Evolutionary conservation across 2,797 vertebrate genomes (phyloP).

Genomic region (Ataeniobius toweri): DNA sequence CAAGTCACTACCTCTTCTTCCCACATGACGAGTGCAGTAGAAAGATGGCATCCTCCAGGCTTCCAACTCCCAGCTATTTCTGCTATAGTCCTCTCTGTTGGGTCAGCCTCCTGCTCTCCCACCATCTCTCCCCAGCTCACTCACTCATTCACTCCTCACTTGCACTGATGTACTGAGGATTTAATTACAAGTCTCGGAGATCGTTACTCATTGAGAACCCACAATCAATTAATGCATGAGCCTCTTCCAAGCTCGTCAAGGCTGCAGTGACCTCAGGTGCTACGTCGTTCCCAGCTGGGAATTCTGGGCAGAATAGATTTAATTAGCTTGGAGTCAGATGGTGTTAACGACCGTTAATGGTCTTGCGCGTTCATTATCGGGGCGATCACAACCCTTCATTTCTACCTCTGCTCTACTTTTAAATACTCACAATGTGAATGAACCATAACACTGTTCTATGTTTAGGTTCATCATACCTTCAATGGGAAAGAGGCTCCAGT

Average conservation of each 20-base stretch:
- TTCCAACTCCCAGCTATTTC: conserved; percentile 17
- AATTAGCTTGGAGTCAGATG: conserved; percentile 71
- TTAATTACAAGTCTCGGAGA: conserved; percentile 79
- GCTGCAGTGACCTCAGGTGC: conserved; percentile 75
- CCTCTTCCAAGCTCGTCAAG: conserved; percentile 42
- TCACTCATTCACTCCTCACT: conserved; percentile 46
- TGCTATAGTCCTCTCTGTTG: conserved; percentile 18
- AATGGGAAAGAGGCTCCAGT: conserved; percentile 44
- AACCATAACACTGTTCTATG: conserved; percentile 38
- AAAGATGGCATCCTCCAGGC: conserved; percentile 10
- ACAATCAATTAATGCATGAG: conserved; percentile 76
- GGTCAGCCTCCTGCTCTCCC: conserved; percentile 13
- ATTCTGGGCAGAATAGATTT: conserved; percentile 72
- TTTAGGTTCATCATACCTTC: conserved; percentile 49
- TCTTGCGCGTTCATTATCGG: conserved; percentile 68
- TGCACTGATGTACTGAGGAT: conserved; percentile 67
- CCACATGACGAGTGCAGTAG: neutral
- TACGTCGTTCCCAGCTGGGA: conserved; percentile 57
- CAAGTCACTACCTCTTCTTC: neutral
- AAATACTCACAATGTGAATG: conserved; percentile 45
- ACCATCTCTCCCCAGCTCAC: neutral
- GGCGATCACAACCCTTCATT: conserved; percentile 53
- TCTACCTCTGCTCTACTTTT: conserved; percentile 25
- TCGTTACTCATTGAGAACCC: conserved; percentile 79
- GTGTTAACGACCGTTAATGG: conserved; percentile 76